Conservation (phyloP, 37 sponge, comb jelly and placozoan species). For the Lycopodina hypogea region DNA sequence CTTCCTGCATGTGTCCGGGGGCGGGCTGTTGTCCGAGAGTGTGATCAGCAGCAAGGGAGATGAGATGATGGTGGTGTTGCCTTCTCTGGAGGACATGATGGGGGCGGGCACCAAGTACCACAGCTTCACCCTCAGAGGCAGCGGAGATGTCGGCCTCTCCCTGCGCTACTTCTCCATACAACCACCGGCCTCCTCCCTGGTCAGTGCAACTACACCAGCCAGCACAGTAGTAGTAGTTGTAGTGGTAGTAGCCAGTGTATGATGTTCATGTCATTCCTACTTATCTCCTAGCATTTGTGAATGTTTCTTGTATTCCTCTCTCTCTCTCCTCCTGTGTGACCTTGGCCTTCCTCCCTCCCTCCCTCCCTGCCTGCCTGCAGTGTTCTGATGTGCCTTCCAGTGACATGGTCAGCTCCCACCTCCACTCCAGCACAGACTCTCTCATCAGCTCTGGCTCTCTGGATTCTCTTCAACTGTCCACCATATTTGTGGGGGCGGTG, state of each 20-base stretch:
- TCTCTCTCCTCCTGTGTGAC: not conserved
- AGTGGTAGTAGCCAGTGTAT: no score
- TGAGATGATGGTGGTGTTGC: not conserved
- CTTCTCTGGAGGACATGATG: not conserved
- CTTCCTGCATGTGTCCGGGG: not conserved
- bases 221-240: not conserved
- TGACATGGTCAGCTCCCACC: not conserved
- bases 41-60: no score
- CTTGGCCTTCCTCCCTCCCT: no score
- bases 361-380: constrained; percentile 4
- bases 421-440: constrained; percentile 28
- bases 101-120: constrained; percentile 24
- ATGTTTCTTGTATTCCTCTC: no score
- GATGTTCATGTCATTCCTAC: no score
- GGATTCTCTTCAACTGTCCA: constrained; percentile 48
- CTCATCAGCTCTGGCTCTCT: constrained; percentile 19
- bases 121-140: constrained; percentile 13
- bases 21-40: no score
- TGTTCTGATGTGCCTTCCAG: constrained; percentile 22
- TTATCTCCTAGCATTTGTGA: no score
- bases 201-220: constrained; percentile 5
- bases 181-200: constrained; percentile 23
- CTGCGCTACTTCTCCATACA: constrained; percentile 66
- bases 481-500: constrained; percentile 53
- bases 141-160: constrained; percentile 43